Conservation (phyloP, 2,888 invertebrate species). For the Lepidocyrtoides sp. region DNA sequence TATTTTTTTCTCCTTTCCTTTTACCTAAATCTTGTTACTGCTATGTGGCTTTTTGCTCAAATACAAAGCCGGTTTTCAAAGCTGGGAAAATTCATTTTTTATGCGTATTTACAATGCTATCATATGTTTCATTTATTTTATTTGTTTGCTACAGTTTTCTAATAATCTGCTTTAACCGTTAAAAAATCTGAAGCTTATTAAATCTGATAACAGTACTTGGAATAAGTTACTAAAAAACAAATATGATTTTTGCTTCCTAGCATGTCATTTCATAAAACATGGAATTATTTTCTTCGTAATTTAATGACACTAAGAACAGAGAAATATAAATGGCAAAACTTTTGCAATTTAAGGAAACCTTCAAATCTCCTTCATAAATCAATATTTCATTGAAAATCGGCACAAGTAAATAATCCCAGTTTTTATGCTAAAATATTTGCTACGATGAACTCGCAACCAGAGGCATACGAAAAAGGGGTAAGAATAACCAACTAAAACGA, state of each 20-base stretch:
- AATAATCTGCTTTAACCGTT: background rate
- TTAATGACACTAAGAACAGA: background rate
- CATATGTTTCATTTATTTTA: background rate
- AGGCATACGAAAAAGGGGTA: too few species aligned
- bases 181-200: too few species aligned
- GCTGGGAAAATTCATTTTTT: background rate
- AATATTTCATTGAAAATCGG: background rate
- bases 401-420: background rate
- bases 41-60: background rate
- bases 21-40: background rate
- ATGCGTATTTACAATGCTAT: background rate
- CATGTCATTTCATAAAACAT: too few species aligned
- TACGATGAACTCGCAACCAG: background rate
- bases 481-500: too few species aligned
- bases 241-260: too few species aligned
- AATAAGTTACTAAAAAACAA: background rate
- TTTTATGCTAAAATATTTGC: background rate
- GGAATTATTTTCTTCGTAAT: too few species aligned
- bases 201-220: background rate
- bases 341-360: background rate
- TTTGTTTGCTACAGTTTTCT: background rate
- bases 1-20: background rate
- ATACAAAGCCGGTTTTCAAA: constrained; percentile 11
- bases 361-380: background rate
- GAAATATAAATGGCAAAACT: background rate